Percentiles rank a stretch among this genome's conserved stretches.
These are phyloP conservation scores for Urocyon cinereoargenteus DNA, from an alignment of 2,797 vertebrate genomes.

Conservation along the genomic window DNA sequence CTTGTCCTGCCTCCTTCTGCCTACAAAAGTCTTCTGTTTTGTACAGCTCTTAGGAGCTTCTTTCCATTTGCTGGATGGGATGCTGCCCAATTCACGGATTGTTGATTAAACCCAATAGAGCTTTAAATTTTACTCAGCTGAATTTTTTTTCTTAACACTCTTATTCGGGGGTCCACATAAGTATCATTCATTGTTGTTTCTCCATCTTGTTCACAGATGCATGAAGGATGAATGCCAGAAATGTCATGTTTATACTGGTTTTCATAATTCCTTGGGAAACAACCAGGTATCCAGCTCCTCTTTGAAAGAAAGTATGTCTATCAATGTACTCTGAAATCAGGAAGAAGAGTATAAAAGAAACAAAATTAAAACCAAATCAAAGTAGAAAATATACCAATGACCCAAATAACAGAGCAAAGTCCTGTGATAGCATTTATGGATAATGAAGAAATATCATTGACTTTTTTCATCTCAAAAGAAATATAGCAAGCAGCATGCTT, in stretches of 20 bases:
- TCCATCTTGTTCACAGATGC: slow-evolving; percentile 87
- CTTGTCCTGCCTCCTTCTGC: too few species aligned
- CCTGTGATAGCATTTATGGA: neutral
- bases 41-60: too few species aligned
- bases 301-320: neutral
- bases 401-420: neutral
- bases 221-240: slow-evolving; percentile 78
- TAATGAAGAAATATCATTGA: neutral
- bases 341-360: neutral
- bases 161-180: slow-evolving; percentile 66
- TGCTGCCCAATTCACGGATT: too few species aligned
- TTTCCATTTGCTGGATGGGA: too few species aligned
- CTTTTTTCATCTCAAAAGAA: slow-evolving; percentile 18
- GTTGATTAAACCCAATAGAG: too few species aligned
- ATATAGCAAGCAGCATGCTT: neutral
- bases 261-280: slow-evolving; percentile 86
- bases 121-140: too few species aligned
- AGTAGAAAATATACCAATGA: neutral
- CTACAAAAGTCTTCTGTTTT: too few species aligned
- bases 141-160: neutral
- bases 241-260: slow-evolving; percentile 86
- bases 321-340: neutral
- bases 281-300: slow-evolving; percentile 86
- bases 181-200: slow-evolving; percentile 84
- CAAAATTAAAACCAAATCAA: neutral